Percentiles rank a stretch among this genome's conserved stretches.
Evolutionary conservation across 2,888 invertebrate species (phyloP).

Genomic region (Oscheius sp.): DNA sequence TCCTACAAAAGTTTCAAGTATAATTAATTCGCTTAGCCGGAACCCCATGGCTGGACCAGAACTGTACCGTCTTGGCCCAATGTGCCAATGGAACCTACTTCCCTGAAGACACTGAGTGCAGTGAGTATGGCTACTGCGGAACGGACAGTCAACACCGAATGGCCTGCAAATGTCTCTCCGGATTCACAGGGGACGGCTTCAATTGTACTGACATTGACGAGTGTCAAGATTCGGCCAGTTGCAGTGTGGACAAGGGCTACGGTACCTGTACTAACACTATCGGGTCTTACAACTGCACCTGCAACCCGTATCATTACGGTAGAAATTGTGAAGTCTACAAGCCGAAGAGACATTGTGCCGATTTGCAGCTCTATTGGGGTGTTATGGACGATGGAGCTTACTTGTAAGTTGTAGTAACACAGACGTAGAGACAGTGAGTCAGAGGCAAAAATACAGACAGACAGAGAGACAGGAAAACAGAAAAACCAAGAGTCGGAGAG

Average conservation of each 20-base stretch:
- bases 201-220: slow-evolving; percentile 62
- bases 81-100: slow-evolving; percentile 62
- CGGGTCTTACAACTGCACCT: slow-evolving; percentile 78
- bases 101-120: slow-evolving; percentile 50
- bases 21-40: slow-evolving; percentile 32
- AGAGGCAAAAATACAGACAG: too few species aligned
- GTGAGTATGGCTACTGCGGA: slow-evolving; percentile 48
- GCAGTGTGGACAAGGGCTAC: slow-evolving; percentile 73
- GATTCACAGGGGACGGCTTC: slow-evolving; percentile 56
- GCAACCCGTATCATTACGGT: slow-evolving; percentile 53
- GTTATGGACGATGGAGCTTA: slow-evolving; percentile 46
- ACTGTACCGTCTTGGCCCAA: slow-evolving; percentile 56
- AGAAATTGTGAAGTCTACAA: slow-evolving; percentile 55
- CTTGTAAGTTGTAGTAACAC: slow-evolving; percentile 13
- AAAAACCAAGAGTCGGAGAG: too few species aligned
- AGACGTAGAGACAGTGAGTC: neutral
- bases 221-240: slow-evolving; percentile 64
- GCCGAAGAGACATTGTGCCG: slow-evolving; percentile 63
- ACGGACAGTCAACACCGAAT: slow-evolving; percentile 32
- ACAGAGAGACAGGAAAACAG: too few species aligned
- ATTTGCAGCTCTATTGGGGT: slow-evolving; percentile 57
- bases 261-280: slow-evolving; percentile 83
- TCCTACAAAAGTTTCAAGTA: neutral
- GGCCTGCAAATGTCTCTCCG: slow-evolving; percentile 52
- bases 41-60: slow-evolving; percentile 54